These are phyloP conservation scores for Drosophila navojoa DNA, from an alignment of 1,140 invertebrate genomes.

Conservation along the genomic window DNA sequence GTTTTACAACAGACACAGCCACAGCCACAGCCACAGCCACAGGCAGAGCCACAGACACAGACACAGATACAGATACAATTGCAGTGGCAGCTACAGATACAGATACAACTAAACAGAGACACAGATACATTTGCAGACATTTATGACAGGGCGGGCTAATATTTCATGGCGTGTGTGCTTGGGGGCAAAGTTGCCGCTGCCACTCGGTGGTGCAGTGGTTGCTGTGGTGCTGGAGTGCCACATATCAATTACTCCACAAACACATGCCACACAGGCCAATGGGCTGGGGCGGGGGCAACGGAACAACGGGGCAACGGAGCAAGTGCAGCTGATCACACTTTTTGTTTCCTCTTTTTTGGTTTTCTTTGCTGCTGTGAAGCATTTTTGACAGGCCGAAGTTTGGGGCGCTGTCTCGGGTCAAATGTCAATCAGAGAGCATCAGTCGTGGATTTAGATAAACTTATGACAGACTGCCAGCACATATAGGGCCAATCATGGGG, in stretches of 20 bases:
- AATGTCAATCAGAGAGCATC: conserved; percentile 69
- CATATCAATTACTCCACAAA: conserved; percentile 79
- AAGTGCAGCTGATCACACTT: conserved; percentile 80
- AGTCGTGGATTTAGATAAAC: conserved; percentile 14
- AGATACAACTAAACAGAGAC: conserved; percentile 10
- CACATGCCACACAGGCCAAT: conserved; percentile 60
- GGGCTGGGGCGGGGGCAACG: neutral
- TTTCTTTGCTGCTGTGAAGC: conserved; percentile 35
- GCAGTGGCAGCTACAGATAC: conserved; percentile 20
- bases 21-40: conserved; percentile 11
- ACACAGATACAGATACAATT: conserved; percentile 25
- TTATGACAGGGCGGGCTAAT: conserved; percentile 79
- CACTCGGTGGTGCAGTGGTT: conserved; percentile 21
- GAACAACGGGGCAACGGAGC: conserved; percentile 20
- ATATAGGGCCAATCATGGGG: neutral
- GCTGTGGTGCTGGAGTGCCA: conserved; percentile 52
- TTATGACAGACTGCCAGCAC: neutral
- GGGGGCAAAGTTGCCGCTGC: conserved; percentile 36
- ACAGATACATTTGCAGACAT: conserved; percentile 38
- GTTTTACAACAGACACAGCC: conserved; percentile 52
- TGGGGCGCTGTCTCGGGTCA: conserved; percentile 30
- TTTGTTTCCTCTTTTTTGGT: conserved; percentile 4
- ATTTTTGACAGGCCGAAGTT: conserved; percentile 65
- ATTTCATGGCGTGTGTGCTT: conserved; percentile 69
- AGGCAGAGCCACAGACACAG: conserved; percentile 15